Evolutionary conservation across 2,113 vertebrate species (phyloP), one percentile per base, ranked within the genome.

Genomic region (Thermophis baileyi): DNA sequence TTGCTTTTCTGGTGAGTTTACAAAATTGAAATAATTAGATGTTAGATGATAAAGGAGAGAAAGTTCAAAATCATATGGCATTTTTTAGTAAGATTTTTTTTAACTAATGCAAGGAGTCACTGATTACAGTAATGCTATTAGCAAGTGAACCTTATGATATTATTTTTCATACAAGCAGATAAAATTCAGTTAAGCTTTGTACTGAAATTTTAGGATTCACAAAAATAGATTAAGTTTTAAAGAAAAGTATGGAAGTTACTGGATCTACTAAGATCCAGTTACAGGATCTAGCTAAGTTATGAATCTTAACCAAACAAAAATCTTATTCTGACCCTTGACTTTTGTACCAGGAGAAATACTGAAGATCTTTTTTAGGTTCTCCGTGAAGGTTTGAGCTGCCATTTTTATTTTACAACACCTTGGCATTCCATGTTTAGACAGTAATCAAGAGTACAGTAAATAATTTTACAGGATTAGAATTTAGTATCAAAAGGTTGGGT

Each of bases 81-180:
- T 11, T 95, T 95, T 95, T 50, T 25, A 74, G 14, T 12, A 10
- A 6, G 93, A 92, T 47, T 96, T 91, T 94, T 44, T 60, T 27
- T 27, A 91, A 53, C 88, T 1, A 87, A 1, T 57, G 9, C 85
- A 24, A 63, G 47, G 54, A n/a, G 46, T n/a, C 50, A 91, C 55
- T 25, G 53, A 50, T 94, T 85, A 60, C 3, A 60, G 57, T 60
- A 90, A 85, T 14, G 50, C 3, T 60, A 81, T 89, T 89, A 85
- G 53, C 53, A 89, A 90, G 46, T 46, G 60, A 81, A 50, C 51
- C 9, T 14, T 88, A 63, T 50, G 9, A 54, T 74, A 92, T 16
- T 30, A 8, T 63, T 81, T 27, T 89, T 92, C 16, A 51, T 7
- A 69, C 35, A 92, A 47, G 40, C 35, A 89, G 60, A 53, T 74